Conservation (phyloP, 2,113 vertebrate genomes). For the Myotis brandtii region DNA sequence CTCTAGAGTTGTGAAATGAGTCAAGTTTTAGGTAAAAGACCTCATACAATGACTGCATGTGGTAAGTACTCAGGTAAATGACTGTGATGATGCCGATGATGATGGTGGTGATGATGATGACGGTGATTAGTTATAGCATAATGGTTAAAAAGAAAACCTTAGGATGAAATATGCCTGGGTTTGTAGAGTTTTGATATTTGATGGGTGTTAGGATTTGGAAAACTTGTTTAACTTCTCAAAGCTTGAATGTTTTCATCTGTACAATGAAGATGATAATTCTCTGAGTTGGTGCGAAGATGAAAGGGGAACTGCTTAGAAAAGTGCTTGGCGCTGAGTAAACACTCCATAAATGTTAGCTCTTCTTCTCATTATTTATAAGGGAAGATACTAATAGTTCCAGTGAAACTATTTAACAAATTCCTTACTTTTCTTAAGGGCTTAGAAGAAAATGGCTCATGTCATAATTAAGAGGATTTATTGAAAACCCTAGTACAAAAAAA, state of each 20-base stretch:
- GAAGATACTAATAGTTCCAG: slow-evolving; percentile 72
- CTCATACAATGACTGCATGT: background rate
- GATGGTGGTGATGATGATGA: accelerated
- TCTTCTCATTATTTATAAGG: slow-evolving; percentile 69
- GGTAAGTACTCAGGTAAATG: background rate
- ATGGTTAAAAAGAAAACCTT: background rate
- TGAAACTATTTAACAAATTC: slow-evolving; percentile 77
- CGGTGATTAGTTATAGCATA: background rate
- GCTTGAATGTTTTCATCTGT: slow-evolving; percentile 39
- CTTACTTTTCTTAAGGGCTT: slow-evolving; percentile 73
- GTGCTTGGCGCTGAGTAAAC: slow-evolving; percentile 51
- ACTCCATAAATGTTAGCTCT: slow-evolving; percentile 56
- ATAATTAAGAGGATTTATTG: slow-evolving; percentile 76
- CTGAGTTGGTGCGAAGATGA: slow-evolving; percentile 49
- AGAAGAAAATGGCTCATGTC: slow-evolving; percentile 73
- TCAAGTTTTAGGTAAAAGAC: background rate
- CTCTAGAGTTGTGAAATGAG: background rate
- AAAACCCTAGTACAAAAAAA: slow-evolving; percentile 35
- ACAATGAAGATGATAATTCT: slow-evolving; percentile 38
- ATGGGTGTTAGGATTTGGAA: background rate
- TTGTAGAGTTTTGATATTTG: background rate
- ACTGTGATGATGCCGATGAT: background rate
- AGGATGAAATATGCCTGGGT: background rate
- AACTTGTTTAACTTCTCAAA: slow-evolving; percentile 39
- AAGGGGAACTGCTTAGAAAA: slow-evolving; percentile 33